Evolutionary conservation across 2,888 invertebrate species (phyloP), one percentile per base, ranked within the genome.

Genomic region (Bellardia bayeri): DNA sequence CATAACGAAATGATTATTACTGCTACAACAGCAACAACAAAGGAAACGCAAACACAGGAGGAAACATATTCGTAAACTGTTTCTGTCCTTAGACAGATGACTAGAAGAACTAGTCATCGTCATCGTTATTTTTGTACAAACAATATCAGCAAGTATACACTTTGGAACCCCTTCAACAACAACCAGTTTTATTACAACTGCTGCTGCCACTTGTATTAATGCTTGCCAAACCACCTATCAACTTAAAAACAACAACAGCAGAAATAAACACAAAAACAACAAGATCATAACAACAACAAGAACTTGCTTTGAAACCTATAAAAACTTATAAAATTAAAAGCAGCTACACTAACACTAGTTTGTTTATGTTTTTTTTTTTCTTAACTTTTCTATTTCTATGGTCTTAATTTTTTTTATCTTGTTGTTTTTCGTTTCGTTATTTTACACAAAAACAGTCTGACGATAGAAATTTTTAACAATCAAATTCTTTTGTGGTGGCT

Each of bases 211-310:
- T 30, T 58, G 7, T 14, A 16, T n/a, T 64, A 13, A 16, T 40
- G 51, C 11, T 51, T 51, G 64, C 58, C 23, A 45, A 74, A 61
- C 74, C 74, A 61, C 74, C 74, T 45, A 64, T 16, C 49, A 63
- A 51, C 45, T 74, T 49, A 16, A 63, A 49, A 7, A 33, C 14
- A 56, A 42, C 23, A 63, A 49, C 33, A 71, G 9, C 42, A 56
- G 9, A 1, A 42, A 56, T 3, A 30, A 49, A 56, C 11, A 16
- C 6, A 64, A 7, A 75, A 33, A 49, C 49, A 63, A 63, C 51
- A 37, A 6, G n/a, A 74, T 9, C 23, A n/a, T 63, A 63, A 63
- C 16, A 40, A 63, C 23, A 58, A 30, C 58, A 58, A 30, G 23
- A 13, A 13, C 58, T 30, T 64, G 40, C 1, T 33, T 16, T 40